Evolutionary conservation across 2,797 vertebrate genomes (phyloP).

Genomic region (Ptychobarbus kaznakovi): DNA sequence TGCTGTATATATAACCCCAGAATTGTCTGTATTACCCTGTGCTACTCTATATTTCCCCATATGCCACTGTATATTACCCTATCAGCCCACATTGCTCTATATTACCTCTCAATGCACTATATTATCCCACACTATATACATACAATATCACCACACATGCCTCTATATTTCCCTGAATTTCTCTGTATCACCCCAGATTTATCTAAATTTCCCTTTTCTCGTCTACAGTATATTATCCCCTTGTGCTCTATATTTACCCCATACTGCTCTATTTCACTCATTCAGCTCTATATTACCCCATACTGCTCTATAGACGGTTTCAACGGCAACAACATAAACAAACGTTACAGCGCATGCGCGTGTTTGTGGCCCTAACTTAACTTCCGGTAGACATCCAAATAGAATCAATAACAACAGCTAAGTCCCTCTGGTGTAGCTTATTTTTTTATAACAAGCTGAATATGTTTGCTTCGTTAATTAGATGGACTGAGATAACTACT

Average conservation of each 20-base stretch:
- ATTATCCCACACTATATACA: neutral
- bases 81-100: neutral
- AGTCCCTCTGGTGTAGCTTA: too few species aligned
- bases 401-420: too few species aligned
- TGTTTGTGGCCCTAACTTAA: too few species aligned
- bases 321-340: too few species aligned
- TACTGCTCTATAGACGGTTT: neutral
- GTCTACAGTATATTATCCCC: neutral
- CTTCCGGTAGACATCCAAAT: too few species aligned
- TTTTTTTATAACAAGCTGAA: too few species aligned
- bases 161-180: conserved; percentile 47
- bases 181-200: conserved; percentile 37
- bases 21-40: neutral
- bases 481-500: too few species aligned
- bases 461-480: too few species aligned
- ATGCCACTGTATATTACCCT: neutral
- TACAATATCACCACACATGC: neutral
- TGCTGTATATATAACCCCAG: neutral
- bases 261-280: neutral
- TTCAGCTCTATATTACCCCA: neutral
- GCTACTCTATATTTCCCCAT: neutral
- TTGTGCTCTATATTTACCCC: neutral
- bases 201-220: neutral
- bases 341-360: too few species aligned
- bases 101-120: neutral